Base-by-base conservation (phyloP, 2,797 vertebrate species). In the Halcyon smyrnensis region DNA sequence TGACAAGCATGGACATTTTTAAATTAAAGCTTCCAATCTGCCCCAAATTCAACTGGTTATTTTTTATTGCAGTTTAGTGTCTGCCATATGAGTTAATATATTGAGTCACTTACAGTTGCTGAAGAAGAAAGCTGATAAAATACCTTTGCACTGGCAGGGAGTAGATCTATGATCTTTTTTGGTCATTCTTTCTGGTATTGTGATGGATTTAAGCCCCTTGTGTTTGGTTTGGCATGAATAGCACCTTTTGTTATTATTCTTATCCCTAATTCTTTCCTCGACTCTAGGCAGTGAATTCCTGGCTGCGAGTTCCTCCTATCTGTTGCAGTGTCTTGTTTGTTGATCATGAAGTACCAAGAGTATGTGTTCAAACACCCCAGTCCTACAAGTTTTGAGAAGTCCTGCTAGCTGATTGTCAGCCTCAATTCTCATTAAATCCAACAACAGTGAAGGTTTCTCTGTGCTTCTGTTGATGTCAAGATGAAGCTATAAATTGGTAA, bases 1-100 rank as follows among this genome's bases (percentile, higher is more conserved):
- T 92, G 93, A 96, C 90, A 95, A 93, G 90, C 50, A 95, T 53
- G 78, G 95, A 85, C 90, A 75, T 87, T 97, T 97, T 95, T 10
- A 95, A 96, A 95, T 93, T 84, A 92, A 90, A 84, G 64, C 71
- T 93, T 95, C 83, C 91, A 91, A 90, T 96, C 87, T 92, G 63
- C 94, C 83, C 60, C 71, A 89, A 93, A 88, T 92, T 94, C 54
- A 80, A 50, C 48, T 51, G n/a, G 50, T 85, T 92, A 76, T 93
- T 90, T 95, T 94, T 94, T 90, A 70, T 54, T 75, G 37, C 37
- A 85, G 21, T 59, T 50, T 79, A 84, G 25, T 83, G 86, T 90
- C 90, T 97, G 87, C 88, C 75, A 73, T 77, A 80, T 89, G 81
- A 96, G 78, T 93, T 90, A 95, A 93, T 95, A 89, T 68, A 87